Conservation (phyloP, 2,888 invertebrate genomes). For the Amblyteles armatorius region DNA sequence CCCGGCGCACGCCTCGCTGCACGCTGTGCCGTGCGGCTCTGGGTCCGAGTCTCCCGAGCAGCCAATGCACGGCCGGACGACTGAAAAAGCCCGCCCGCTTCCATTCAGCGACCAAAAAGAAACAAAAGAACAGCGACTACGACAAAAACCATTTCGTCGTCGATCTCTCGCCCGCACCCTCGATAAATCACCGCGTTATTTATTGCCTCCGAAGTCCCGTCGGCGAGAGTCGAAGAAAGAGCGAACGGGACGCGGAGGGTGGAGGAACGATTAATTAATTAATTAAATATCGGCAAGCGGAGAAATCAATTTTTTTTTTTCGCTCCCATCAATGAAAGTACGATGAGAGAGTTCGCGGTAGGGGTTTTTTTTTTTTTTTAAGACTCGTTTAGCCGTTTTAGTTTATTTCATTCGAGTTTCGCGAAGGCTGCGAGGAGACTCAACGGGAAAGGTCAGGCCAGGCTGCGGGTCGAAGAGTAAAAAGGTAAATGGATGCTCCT, state of each 20-base stretch:
- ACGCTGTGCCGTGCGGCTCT: slow-evolving; percentile 76
- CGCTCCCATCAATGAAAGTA: background rate
- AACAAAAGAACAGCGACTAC: slow-evolving; percentile 11
- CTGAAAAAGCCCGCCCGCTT: slow-evolving; percentile 41
- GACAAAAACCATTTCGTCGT: slow-evolving; percentile 55
- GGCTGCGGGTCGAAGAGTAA: background rate
- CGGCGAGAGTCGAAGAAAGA: background rate
- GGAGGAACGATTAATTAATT: background rate
- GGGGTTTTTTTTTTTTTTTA: background rate
- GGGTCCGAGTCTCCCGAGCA: slow-evolving; percentile 32
- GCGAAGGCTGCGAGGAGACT: background rate
- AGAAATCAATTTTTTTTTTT: background rate
- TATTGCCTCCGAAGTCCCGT: slow-evolving; percentile 2
- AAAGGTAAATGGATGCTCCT: background rate
- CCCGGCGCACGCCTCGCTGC: slow-evolving; percentile 84
- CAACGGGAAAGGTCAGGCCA: background rate
- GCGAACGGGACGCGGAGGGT: background rate
- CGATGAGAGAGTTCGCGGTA: no score
- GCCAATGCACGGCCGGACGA: slow-evolving; percentile 22
- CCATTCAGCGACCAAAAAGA: slow-evolving; percentile 30
- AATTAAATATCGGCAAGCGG: slow-evolving; percentile 4
- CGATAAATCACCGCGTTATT: slow-evolving; percentile 51
- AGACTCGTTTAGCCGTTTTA: background rate
- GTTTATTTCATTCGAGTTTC: background rate
- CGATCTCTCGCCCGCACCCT: slow-evolving; percentile 40